Percentiles rank a stretch among this genome's conserved stretches.
Evolutionary conservation across 2,888 invertebrate genomes (phyloP).

Genomic region (Dorcus parallelipipedus): DNA sequence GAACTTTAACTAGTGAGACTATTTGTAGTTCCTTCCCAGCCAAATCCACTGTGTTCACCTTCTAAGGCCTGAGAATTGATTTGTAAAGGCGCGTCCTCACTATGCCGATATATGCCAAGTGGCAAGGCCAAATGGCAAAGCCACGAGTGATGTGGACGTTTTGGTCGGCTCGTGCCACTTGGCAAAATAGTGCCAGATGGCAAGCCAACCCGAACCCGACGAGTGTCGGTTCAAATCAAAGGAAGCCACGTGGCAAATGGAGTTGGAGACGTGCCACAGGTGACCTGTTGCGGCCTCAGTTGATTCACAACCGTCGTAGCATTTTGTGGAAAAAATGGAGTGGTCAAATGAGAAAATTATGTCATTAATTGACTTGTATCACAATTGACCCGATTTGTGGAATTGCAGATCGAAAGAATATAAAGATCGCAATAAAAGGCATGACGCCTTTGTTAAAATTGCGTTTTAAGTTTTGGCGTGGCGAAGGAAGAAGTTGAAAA

Average conservation of each 20-base stretch:
- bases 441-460: conserved; percentile 9
- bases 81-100: background rate
- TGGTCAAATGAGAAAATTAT: conserved; percentile 7
- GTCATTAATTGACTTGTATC: conserved; percentile 4
- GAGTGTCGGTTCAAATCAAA: too few relatives aligned
- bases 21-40: too few relatives aligned
- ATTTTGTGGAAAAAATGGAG: conserved; percentile 1
- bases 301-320: background rate
- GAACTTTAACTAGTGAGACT: too few relatives aligned
- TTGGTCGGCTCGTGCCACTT: too few relatives aligned
- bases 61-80: too few relatives aligned
- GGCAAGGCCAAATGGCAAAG: background rate
- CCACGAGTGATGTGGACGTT: background rate
- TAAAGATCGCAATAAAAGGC: background rate
- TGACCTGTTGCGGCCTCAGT: background rate
- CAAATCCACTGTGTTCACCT: too few relatives aligned
- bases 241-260: too few relatives aligned
- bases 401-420: too few relatives aligned
- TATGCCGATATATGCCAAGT: background rate
- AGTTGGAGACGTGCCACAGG: background rate
- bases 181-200: too few relatives aligned
- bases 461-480: conserved; percentile 4
- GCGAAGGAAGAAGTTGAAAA: conserved; percentile 12
- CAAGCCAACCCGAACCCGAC: too few relatives aligned
- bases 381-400: background rate